phyloP scores from a whole-genome alignment of 2,888 invertebrate species.

The Apamea monoglypha region DNA sequence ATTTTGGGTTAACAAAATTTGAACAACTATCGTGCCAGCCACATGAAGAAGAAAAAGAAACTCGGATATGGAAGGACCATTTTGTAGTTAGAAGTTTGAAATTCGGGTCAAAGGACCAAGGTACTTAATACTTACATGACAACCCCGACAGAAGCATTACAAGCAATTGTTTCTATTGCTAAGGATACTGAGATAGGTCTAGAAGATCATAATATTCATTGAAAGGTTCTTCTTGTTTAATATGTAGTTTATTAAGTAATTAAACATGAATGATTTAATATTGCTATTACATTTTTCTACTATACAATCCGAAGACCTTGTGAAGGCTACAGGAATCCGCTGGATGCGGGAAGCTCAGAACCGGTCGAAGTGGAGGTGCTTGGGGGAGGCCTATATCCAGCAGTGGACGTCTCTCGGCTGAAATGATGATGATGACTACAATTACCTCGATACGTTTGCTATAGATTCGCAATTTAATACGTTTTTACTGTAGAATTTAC shows the following conservation, averaged over 20 bases:
- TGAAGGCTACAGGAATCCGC: too few relatives aligned
- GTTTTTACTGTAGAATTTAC: slow-evolving; percentile 15
- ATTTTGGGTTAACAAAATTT: background rate
- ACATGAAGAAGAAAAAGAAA: background rate
- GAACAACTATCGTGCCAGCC: background rate
- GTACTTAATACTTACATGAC: background rate
- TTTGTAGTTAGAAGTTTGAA: background rate
- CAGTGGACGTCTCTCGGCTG: too few relatives aligned
- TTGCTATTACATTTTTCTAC: background rate
- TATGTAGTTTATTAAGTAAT: background rate
- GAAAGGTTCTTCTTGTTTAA: background rate
- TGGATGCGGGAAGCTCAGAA: too few relatives aligned
- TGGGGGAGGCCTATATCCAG: too few relatives aligned
- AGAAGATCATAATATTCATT: background rate
- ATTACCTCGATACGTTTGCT: background rate
- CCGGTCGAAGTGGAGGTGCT: too few relatives aligned
- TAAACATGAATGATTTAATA: background rate
- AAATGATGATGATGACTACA: too few relatives aligned
- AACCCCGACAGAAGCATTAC: background rate
- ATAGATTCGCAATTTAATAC: slow-evolving; percentile 21
- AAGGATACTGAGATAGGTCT: background rate
- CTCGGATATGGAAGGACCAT: background rate
- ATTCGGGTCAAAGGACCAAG: background rate
- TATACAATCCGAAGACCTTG: too few relatives aligned
- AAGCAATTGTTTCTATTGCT: background rate